phyloP scores from a whole-genome alignment of 37 sponge, comb jelly and placozoan genomes.

The Axinella damicornis region DNA sequence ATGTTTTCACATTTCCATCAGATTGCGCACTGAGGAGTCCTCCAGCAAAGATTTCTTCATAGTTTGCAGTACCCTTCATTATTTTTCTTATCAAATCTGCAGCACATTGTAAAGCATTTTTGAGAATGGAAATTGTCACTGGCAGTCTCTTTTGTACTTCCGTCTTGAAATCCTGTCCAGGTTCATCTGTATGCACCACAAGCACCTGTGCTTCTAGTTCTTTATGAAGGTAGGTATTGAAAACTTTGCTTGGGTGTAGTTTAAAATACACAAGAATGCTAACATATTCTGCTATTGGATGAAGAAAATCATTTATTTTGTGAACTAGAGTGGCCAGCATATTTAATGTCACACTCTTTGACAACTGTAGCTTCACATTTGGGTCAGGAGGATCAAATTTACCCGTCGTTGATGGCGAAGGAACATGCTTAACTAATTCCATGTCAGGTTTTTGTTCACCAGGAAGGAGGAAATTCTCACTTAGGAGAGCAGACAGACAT shows the following conservation, averaged over 20 bases:
- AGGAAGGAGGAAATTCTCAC: slow-evolving; percentile 38
- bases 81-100: neutral
- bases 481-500: slow-evolving; percentile 4
- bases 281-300: slow-evolving; percentile 31
- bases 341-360: slow-evolving; percentile 5
- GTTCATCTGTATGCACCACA: too few relatives aligned
- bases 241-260: slow-evolving; percentile 52
- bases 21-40: neutral
- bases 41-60: too few relatives aligned
- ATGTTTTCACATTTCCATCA: too few relatives aligned
- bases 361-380: neutral
- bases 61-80: neutral
- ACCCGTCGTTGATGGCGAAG: neutral
- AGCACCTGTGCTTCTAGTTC: too few relatives aligned
- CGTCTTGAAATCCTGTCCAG: too few relatives aligned
- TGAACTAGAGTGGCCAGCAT: slow-evolving; percentile 5
- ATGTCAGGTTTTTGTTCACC: neutral
- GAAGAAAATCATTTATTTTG: slow-evolving; percentile 16
- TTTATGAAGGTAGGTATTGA: neutral
- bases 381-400: neutral
- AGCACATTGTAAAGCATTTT: slow-evolving; percentile 14
- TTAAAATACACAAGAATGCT: slow-evolving; percentile 60
- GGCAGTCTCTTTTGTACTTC: neutral
- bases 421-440: neutral
- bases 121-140: neutral